Base-by-base conservation (phyloP, 2,797 vertebrate genomes). In the Amblyraja radiata region DNA sequence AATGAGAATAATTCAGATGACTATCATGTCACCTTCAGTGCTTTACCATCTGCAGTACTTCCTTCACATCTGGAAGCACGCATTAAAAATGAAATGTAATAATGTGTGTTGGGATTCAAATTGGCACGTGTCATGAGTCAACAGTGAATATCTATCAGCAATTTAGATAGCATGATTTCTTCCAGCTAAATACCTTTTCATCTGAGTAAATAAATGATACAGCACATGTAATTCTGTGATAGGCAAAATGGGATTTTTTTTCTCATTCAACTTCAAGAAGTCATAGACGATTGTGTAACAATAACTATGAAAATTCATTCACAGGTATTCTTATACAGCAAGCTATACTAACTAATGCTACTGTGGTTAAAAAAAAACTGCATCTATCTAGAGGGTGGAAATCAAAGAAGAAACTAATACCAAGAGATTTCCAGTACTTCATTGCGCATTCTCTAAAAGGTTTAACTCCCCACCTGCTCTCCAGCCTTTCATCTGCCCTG, bases 41-140 rank as follows among this genome's bases (percentile, higher is more conserved):
- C 73, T 54, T 73, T n/a, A 91, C 90, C 68, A 91, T 16, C 18
- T 74, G 65, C 68, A 39, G 36, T 28, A 9, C 39, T 91, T 74
- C 68, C 90, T 91, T 71, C 90, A 91, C 90, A 71, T 91, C 90
- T 91, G 36, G 65, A 91, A 54, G 10, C 9, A 54, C 7, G 65
- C 8, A 10, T 21, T 91, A 74, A 25, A 73, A 91, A 46, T 74
- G 39, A 91, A 73, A 21, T 32, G 21, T 46, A 23, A 18, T 73
- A 21, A 54, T 28, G 71, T 13, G 90, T 74, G 71, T 23, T 54
- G 32, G 68, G 90, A 46, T 73, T 73, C 39, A 25, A 25, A 21
- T 65, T 91, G 65, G 36, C 39, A 91, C 2, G 36, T 74, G 21
- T 28, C 68, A 73, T 23, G n/a, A 32, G 36, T 68, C 86, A 90